Conservation (phyloP, 2,888 invertebrate genomes). For the Automeris io region DNA sequence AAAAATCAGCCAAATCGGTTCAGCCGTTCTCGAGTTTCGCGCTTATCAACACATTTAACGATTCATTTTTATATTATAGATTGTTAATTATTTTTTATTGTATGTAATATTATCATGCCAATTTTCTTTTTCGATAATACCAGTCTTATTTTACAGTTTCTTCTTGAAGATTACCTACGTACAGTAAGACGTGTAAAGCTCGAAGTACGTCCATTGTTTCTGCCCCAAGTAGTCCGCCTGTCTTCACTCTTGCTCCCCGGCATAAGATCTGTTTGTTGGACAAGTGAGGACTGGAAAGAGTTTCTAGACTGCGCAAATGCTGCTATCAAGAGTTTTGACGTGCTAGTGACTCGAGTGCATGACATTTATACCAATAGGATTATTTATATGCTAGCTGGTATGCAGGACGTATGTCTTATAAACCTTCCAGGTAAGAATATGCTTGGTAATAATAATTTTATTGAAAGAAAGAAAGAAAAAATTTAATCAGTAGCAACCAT, state of each 20-base stretch:
- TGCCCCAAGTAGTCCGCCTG: slow-evolving; percentile 90
- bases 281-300: slow-evolving; percentile 86
- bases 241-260: slow-evolving; percentile 90
- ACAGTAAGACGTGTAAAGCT: slow-evolving; percentile 86
- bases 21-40: no score
- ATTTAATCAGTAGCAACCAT: no score
- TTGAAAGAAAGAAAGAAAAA: no score
- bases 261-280: slow-evolving; percentile 89
- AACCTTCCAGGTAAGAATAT: slow-evolving; percentile 82
- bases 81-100: no score
- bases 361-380: slow-evolving; percentile 95
- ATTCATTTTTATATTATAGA: no score
- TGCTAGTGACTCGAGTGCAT: slow-evolving; percentile 85
- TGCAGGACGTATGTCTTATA: slow-evolving; percentile 90
- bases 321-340: slow-evolving; percentile 88
- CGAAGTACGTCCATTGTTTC: slow-evolving; percentile 92
- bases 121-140: no score
- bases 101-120: no score
- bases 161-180: slow-evolving; percentile 85
- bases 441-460: no score
- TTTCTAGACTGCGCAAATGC: slow-evolving; percentile 86
- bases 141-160: slow-evolving; percentile 70
- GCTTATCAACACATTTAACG: no score
- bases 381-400: slow-evolving; percentile 89
- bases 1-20: no score